A percentile compares a stretch with the other conserved stretches of the same genome.
phyloP scores from a whole-genome alignment of 2,888 invertebrate genomes.

The Pseudococcus viburni region DNA sequence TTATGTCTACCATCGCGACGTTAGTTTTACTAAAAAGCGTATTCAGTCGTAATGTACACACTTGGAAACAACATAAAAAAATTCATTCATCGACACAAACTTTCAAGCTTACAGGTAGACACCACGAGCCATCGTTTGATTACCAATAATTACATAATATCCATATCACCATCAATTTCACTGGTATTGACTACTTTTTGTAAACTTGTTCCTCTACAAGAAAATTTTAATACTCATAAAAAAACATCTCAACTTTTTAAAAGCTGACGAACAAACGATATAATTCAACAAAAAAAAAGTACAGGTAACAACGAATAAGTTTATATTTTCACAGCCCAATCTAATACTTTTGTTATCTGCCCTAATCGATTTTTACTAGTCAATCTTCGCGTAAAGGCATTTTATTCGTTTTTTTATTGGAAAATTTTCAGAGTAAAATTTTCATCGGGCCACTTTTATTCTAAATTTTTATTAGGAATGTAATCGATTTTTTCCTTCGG shows the following conservation, averaged over 20 bases:
- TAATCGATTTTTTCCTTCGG: background rate
- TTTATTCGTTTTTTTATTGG: background rate
- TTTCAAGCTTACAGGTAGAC: constrained; percentile 40
- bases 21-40: constrained; percentile 24
- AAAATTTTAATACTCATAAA: constrained; percentile 5
- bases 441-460: background rate
- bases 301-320: constrained; percentile 49
- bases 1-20: constrained; percentile 28
- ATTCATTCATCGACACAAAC: background rate
- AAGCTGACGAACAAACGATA: constrained; percentile 28
- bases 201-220: constrained; percentile 29
- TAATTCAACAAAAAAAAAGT: constrained; percentile 46
- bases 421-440: background rate
- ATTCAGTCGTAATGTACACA: constrained; percentile 41
- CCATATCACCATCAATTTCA: constrained; percentile 35
- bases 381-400: background rate
- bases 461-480: background rate
- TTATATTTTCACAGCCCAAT: constrained; percentile 56
- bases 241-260: constrained; percentile 30
- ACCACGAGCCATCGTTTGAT: constrained; percentile 36
- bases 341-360: constrained; percentile 50
- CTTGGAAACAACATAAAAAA: constrained; percentile 3
- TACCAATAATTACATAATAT: constrained; percentile 31
- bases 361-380: background rate
- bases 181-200: background rate